Evolutionary conservation across 2,113 vertebrate species (phyloP).

Genomic region (Aegotheles bennettii): DNA sequence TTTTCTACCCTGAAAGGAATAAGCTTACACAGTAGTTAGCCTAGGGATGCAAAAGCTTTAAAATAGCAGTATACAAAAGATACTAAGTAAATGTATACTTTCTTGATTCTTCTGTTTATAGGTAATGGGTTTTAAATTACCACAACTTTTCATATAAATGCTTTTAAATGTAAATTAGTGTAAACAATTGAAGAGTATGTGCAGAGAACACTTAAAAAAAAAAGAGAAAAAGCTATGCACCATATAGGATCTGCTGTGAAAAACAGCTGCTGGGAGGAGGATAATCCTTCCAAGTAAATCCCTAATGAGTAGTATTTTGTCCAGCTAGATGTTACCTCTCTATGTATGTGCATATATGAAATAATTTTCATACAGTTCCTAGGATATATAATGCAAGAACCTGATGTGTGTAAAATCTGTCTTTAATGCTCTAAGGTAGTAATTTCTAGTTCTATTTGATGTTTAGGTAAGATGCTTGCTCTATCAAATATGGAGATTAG

Average conservation of each 20-base stretch:
- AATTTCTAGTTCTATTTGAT: conserved; percentile 26
- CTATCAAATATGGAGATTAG: conserved; percentile 58
- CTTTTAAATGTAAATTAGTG: neutral
- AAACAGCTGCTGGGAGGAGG: neutral
- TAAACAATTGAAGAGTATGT: neutral
- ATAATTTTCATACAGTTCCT: neutral
- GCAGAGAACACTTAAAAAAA: neutral
- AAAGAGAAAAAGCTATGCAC: neutral
- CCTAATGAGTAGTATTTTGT: neutral
- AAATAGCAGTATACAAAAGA: neutral
- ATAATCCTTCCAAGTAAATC: neutral
- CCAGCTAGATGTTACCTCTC: neutral
- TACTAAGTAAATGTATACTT: neutral
- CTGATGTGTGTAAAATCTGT: neutral
- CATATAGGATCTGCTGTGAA: neutral
- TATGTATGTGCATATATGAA: neutral
- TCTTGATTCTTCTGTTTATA: neutral
- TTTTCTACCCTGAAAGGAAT: neutral
- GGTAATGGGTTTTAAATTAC: neutral
- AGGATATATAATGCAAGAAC: neutral
- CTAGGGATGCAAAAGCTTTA: neutral
- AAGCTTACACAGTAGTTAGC: neutral
- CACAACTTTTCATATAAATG: neutral
- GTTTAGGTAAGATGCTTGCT: conserved; percentile 31
- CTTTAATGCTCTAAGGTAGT: neutral